phyloP scores from a whole-genome alignment of 2,797 vertebrate species.

The Paramormyrops hopkinsi region DNA sequence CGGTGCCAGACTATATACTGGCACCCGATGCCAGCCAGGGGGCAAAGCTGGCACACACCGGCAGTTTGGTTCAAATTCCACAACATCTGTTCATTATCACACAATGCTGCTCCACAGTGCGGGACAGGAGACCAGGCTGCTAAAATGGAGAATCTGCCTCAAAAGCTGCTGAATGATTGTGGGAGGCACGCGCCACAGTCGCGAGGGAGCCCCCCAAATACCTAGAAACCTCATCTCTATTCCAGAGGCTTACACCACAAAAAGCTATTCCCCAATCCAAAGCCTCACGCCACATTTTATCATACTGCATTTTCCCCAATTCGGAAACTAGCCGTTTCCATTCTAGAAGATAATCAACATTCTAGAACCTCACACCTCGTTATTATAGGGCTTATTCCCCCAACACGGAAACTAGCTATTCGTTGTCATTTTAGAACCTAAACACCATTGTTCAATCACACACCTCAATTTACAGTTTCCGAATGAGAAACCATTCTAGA shows the following conservation, averaged over 20 bases:
- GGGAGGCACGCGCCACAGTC: neutral
- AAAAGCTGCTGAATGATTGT: constrained; percentile 42
- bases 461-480: neutral
- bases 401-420: neutral
- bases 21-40: constrained; percentile 57
- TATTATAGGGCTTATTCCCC: neutral
- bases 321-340: neutral
- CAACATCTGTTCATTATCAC: constrained; percentile 91
- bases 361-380: neutral
- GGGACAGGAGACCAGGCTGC: constrained; percentile 48
- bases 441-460: neutral
- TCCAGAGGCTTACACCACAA: neutral
- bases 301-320: neutral
- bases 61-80: constrained; percentile 79
- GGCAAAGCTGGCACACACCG: constrained; percentile 68
- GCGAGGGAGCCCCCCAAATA: neutral
- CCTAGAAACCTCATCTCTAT: neutral
- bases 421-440: neutral
- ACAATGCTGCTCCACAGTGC: constrained; percentile 57
- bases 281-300: neutral
- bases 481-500: neutral
- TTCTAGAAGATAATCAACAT: neutral
- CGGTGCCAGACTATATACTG: constrained; percentile 57
- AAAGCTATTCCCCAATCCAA: neutral
- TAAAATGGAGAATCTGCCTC: constrained; percentile 38